Base-by-base conservation (phyloP, 2,797 vertebrate genomes). In the Acrocephalus scirpaceus region DNA sequence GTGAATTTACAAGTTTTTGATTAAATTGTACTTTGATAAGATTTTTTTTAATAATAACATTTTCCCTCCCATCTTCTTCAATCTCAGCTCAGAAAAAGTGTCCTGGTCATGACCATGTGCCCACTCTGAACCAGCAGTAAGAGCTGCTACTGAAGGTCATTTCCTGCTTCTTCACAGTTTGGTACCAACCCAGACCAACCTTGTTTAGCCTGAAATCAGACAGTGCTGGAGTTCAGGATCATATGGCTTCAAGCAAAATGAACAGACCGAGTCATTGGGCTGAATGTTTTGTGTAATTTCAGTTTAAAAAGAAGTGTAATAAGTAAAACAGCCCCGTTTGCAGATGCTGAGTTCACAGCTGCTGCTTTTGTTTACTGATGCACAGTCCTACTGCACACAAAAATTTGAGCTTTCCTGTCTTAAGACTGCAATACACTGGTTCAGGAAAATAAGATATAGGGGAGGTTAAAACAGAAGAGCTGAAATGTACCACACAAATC, bases 331-430 rank as follows among this genome's bases (percentile, higher is more conserved):
- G 34, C 21, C 45, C 7, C 36, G 34, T 67, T 64, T 69, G 70
- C 12, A 66, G 58, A 76, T 75, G 38, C 23, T 66, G 81, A 84
- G 47, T 61, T 80, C 61, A 84, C 70, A 88, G 79, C 73, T 58
- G 54, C 54, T 74, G 90, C 61, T 86, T 91, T 69, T 94, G 29
- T 89, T 95, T 89, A 92, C 44, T 67, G 92, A 80, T 77, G 61
- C 88, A 50, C 16, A 58, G 78, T 93, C 92, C 69, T 82, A 57
- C 13, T 58, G 30, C 71, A 82, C 13, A 82, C 70, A 87, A 91
- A 92, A 88, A 58, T 8, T 25, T 30, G 54, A 78, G 42, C 26
- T 90, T 88, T 81, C 74, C n/a, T 62, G 38, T 34, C 16, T 40
- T 81, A 65, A 66, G 32, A 38, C 36, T 83, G 38, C 40, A 72